Conservation (phyloP, 1,140 invertebrate species). For the Acromyrmex echinatior region DNA sequence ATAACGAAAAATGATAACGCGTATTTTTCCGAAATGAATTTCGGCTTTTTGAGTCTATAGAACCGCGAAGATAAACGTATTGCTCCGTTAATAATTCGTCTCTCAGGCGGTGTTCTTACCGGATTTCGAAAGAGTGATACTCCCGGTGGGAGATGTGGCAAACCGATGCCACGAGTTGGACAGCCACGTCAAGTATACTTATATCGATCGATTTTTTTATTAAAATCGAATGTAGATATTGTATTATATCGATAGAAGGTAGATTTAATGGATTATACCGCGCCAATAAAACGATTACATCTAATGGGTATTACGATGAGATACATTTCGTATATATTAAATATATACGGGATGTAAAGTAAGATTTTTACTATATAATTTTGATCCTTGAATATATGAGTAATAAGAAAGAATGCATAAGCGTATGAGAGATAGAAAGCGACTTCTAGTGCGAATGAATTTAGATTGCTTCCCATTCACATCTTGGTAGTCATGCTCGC, state of each 20-base stretch:
- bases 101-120: neutral
- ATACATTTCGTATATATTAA: slow-evolving; percentile 76
- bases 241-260: slow-evolving; percentile 79
- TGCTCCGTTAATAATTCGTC: slow-evolving; percentile 2
- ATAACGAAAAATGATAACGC: neutral
- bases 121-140: slow-evolving; percentile 41
- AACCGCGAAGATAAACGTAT: slow-evolving; percentile 5
- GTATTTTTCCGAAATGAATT: slow-evolving; percentile 15
- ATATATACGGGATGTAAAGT: slow-evolving; percentile 69
- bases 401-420: neutral
- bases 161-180: slow-evolving; percentile 49
- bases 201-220: slow-evolving; percentile 74
- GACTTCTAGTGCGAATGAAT: slow-evolving; percentile 42
- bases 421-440: slow-evolving; percentile 32
- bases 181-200: slow-evolving; percentile 40
- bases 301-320: slow-evolving; percentile 73
- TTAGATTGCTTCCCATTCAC: slow-evolving; percentile 80
- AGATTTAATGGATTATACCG: slow-evolving; percentile 71
- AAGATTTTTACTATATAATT: slow-evolving; percentile 68
- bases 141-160: slow-evolving; percentile 35
- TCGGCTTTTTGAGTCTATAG: neutral
- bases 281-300: slow-evolving; percentile 75
- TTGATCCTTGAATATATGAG: slow-evolving; percentile 55
- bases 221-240: slow-evolving; percentile 82
- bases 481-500: slow-evolving; percentile 80